phyloP scores from a whole-genome alignment of 2,113 vertebrate genomes.

The Sebastes schlegelii region DNA sequence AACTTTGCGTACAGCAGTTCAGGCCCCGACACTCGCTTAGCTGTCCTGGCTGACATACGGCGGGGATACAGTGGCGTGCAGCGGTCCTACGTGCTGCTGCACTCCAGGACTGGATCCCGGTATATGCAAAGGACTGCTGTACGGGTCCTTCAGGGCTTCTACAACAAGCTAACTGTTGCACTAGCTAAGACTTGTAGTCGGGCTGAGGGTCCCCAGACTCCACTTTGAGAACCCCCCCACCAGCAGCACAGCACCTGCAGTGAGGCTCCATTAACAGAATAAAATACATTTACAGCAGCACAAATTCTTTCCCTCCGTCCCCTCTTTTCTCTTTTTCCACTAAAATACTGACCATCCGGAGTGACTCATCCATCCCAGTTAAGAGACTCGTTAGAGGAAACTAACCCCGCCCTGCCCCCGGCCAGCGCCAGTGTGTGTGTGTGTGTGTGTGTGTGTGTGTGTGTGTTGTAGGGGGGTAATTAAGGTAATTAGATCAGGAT shows the following conservation, averaged over 20 bases:
- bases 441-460: constrained; percentile 17
- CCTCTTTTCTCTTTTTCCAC: neutral
- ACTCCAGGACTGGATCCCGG: no score
- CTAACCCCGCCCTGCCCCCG: constrained; percentile 20
- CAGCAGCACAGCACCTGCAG: neutral
- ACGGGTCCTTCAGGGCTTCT: no score
- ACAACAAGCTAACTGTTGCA: no score
- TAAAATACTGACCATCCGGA: constrained; percentile 2
- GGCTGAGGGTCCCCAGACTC: neutral
- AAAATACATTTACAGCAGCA: neutral
- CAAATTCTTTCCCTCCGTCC: neutral
- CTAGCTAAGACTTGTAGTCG: no score
- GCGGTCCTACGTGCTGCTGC: no score
- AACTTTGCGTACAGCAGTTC: no score
- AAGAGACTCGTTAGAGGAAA: constrained; percentile 30
- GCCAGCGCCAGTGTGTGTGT: constrained; percentile 13
- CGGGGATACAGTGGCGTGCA: no score
- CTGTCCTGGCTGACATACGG: no score
- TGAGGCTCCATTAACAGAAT: neutral
- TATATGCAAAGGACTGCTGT: no score
- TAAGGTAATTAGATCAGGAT: constrained; percentile 68
- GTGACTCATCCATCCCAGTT: constrained; percentile 56
- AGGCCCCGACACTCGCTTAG: no score
- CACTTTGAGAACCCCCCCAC: neutral
- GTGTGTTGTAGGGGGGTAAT: constrained; percentile 40